Base-by-base conservation (phyloP, 2,888 invertebrate genomes). In the Stramonita haemastoma region DNA sequence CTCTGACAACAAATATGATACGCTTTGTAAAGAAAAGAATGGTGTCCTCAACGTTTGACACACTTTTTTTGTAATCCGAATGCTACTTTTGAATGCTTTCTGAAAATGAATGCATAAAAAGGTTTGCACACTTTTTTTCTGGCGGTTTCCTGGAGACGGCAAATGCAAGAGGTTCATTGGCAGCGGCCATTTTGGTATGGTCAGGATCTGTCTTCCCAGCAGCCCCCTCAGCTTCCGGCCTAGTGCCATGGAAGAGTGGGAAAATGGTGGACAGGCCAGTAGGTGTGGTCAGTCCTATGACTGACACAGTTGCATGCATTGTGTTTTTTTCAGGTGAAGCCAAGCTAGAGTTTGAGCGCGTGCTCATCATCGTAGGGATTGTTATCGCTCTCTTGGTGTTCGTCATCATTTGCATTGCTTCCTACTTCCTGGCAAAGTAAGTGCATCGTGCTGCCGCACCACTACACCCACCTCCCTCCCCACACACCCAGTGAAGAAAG, bases 321-420 rank as follows among this genome's bases (percentile, higher is more conserved):
- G 36, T 85, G 46, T 84, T 87, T 81, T 86, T 57, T 87, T 57
- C 87, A 87, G 86, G 88, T 81, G 89, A 91, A 81, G 89, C 90
- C 81, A 88, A 87, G 56, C 90, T 90, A 32, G 60, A 89, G 86
- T 87, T 87, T 81, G 92, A 93, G 89, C 89, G 93, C 36, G 92
- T 91, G 22, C 87, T 92, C 87, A 90, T 92, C 90, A 92, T 92
- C 89, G 88, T 93, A 70, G 92, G 92, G 90, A 92, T 93, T 89
- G 92, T 92, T 66, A 92, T 93, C 88, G 92, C 92, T 86, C 90
- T 92, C 88, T 91, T 93, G 88, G 91, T 93, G 85, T 93, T 93
- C 90, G 88, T 92, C 87, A 90, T 91, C 91, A 92, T 93, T 89
- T 93, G 92, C 90, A 93, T 93, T 79, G 91, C 91, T 85, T 92